Base-by-base conservation (phyloP, 1,140 invertebrate genomes). In the Vanessa tameamea region DNA sequence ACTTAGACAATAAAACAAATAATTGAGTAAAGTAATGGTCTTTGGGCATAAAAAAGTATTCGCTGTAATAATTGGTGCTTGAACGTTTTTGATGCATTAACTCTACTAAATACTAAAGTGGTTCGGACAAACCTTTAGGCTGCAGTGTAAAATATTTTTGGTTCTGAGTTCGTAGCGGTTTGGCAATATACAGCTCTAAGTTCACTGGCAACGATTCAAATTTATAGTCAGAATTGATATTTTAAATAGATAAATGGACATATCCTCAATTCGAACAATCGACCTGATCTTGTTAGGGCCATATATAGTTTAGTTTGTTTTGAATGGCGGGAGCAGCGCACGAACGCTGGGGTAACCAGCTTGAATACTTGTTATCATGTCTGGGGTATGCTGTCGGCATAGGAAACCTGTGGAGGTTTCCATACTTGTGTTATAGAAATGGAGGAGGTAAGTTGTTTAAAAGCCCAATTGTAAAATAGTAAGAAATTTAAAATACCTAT, bases 401-500 rank as follows among this genome's bases (percentile, higher is more conserved):
- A 53, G 96, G 96, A 26, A 96, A 96, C 81, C 93, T 96, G 15
- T 96, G 96, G 96, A 92, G 96, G 74, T 96, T 96, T 91, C 96
- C 96, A 3, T 96, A 95, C 83, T 86, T 96, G 37, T 95, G 95
- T 81, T 96, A 95, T 85, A 93, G 94, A 72, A 95, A 95, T 87
- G 95, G 95, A 14, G 95, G 95, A 86, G 89, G 91, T 91, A 78
- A 79, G 82, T 82, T 61, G 2, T 47, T 69, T 59, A 9, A 37
- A 15, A 50, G 26, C 26, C 6, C 26, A 3, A 31, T 3, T 31
- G 2, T 31, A 31, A 31, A 31, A 6, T 31, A 31, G 3, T 31
- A 4, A 31, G 26, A 31, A 31, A 31, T 31, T 31, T 31, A 31
- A 31, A 31, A 31, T 31, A 20, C 20, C 20, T 20, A 20, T 20